Conservation (phyloP, 2,888 invertebrate genomes). For the Halictus quadricinctus region DNA sequence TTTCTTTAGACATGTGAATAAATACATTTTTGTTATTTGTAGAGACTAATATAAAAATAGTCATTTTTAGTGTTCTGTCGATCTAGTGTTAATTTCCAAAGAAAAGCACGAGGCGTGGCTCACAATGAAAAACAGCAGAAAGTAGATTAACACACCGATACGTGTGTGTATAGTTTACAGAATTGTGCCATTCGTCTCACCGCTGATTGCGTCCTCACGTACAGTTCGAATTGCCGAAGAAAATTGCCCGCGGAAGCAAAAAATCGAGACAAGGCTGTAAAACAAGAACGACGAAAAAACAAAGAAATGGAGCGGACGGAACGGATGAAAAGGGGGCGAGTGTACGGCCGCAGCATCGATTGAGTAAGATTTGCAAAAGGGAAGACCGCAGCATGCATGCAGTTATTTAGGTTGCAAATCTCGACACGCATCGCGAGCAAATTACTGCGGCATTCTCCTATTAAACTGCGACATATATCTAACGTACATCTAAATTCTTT, state of each 20-base stretch:
- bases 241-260: constrained; percentile 47
- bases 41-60: neutral
- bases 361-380: constrained; percentile 47
- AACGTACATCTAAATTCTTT: neutral
- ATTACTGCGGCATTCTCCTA: neutral
- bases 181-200: constrained; percentile 40
- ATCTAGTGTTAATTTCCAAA: neutral
- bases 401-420: constrained; percentile 29
- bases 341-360: constrained; percentile 43
- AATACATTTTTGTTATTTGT: neutral
- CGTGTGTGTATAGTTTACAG: neutral
- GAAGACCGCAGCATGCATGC: constrained; percentile 43
- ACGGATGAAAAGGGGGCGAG: constrained; percentile 51
- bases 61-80: neutral
- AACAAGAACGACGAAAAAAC: constrained; percentile 41
- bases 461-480: neutral
- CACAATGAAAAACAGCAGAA: constrained; percentile 4
- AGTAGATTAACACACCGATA: constrained; percentile 38
- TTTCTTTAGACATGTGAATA: neutral
- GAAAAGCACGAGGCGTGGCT: neutral
- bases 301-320: constrained; percentile 33
- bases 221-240: constrained; percentile 50
- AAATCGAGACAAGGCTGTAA: constrained; percentile 52
- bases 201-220: constrained; percentile 57
- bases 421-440: constrained; percentile 3